Evolutionary conservation across 2,888 invertebrate genomes (phyloP).

Genomic region (Eristalis pertinax): DNA sequence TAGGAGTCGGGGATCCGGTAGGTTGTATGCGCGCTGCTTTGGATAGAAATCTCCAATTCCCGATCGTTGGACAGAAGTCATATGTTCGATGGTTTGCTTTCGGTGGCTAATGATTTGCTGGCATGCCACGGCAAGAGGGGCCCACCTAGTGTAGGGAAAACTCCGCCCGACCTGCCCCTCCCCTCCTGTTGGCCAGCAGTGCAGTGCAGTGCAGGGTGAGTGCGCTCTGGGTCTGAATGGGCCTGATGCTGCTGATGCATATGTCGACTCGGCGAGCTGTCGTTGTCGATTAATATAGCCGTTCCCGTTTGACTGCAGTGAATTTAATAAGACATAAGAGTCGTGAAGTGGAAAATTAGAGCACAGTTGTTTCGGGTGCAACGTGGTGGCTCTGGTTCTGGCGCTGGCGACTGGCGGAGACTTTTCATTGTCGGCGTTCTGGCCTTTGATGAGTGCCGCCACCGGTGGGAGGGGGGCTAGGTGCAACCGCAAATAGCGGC

Average conservation of each 20-base stretch:
- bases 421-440: slow-evolving; percentile 31
- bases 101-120: slow-evolving; percentile 70
- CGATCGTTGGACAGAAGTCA: slow-evolving; percentile 69
- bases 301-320: slow-evolving; percentile 56
- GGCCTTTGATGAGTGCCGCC: slow-evolving; percentile 59
- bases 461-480: slow-evolving; percentile 9
- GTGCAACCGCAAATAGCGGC: slow-evolving; percentile 18
- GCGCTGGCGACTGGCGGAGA: slow-evolving; percentile 4
- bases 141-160: slow-evolving; percentile 52
- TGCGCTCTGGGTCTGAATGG: slow-evolving; percentile 19
- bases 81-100: slow-evolving; percentile 66
- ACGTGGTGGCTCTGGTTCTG: slow-evolving; percentile 52
- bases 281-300: slow-evolving; percentile 72
- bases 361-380: slow-evolving; percentile 52
- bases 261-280: slow-evolving; percentile 65
- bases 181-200: too few relatives aligned
- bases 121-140: slow-evolving; percentile 51
- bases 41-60: slow-evolving; percentile 68
- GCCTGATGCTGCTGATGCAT: slow-evolving; percentile 40
- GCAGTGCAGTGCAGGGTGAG: background rate
- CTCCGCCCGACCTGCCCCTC: slow-evolving; percentile 1
- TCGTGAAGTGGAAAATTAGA: slow-evolving; percentile 72
- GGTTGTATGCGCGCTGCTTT: slow-evolving; percentile 5
- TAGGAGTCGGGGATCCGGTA: slow-evolving; percentile 24
- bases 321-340: slow-evolving; percentile 72